Evolutionary conservation across 2,888 invertebrate genomes (phyloP), one percentile per base, ranked within the genome.

Genomic region (Germaria angustata): DNA sequence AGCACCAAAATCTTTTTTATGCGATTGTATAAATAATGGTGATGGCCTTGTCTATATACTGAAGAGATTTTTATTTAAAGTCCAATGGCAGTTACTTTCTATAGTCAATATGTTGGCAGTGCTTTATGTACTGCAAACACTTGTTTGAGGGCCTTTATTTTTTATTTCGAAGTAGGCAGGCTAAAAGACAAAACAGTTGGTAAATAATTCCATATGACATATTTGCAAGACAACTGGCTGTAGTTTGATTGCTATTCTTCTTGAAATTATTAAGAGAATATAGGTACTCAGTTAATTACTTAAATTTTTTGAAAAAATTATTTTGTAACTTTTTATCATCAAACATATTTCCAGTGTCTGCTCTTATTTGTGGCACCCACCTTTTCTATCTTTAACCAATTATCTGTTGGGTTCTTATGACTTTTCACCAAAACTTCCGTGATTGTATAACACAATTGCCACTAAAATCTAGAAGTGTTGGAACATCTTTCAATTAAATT

Each of bases 361-460:
- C 6, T 17, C 2, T 51, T 77, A 24, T 32, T 17, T 36, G 2
- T 4, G 41, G 3, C 61, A 77, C 61, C 34, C 61, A 77, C 77
- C 77, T 77, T 61, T 69, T 61, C 3, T 24, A 34, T 11, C 24
- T 51, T 22, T 9, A 61, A 69, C 41, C 61, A 36, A 34, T 57
- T 51, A 20, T 15, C 11, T n/a, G 6, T 28, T 0, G 7, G 28
- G 1, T 63, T 20, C 9, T 34, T 24, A 22, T 7, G 49, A 36
- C 15, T 32, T 61, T 61, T 39, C 24, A 11, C 49, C 22, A 24
- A 51, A 34, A 77, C 44, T 77, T 69, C 69, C 24, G 22, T 76
- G 80, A 81, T 81, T 81, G 78, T 78, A 75, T 81, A 81, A 81
- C 63, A 78, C 73, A 73, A 73, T 72, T 65, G 59, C 2, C 22